Conservation (phyloP, 1,140 invertebrate species). For the Arctopsyche grandis region DNA sequence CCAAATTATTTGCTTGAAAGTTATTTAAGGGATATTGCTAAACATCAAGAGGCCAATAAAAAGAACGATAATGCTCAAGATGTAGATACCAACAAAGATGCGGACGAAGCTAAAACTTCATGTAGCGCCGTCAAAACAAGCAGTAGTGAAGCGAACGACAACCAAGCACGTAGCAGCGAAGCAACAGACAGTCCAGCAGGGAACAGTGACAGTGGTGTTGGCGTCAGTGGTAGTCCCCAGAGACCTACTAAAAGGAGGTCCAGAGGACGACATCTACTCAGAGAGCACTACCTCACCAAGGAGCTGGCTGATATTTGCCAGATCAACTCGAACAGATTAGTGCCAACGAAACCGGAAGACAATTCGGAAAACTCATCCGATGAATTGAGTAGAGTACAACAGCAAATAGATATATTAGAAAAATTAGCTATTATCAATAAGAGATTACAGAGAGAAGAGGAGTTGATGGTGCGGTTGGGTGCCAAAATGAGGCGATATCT, state of each 20-base stretch:
- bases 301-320: slow-evolving; percentile 65
- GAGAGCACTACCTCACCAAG: slow-evolving; percentile 66
- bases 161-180: slow-evolving; percentile 63
- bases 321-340: slow-evolving; percentile 65
- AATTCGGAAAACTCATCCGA: slow-evolving; percentile 65
- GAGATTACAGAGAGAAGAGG: slow-evolving; percentile 75
- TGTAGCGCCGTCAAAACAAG: slow-evolving; percentile 46
- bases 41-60: slow-evolving; percentile 55
- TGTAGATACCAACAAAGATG: slow-evolving; percentile 24
- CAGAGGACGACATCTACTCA: slow-evolving; percentile 63
- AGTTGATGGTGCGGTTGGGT: slow-evolving; percentile 72
- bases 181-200: slow-evolving; percentile 65
- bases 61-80: slow-evolving; percentile 14
- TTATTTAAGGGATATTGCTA: slow-evolving; percentile 69
- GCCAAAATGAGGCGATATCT: slow-evolving; percentile 74
- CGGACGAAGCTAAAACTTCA: not conserved
- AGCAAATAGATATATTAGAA: slow-evolving; percentile 74
- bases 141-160: slow-evolving; percentile 63
- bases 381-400: slow-evolving; percentile 66
- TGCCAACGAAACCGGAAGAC: slow-evolving; percentile 65
- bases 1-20: slow-evolving; percentile 85
- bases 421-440: slow-evolving; percentile 78
- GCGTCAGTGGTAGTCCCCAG: slow-evolving; percentile 64
- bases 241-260: slow-evolving; percentile 66
- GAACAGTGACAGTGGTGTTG: slow-evolving; percentile 71